phyloP scores from a whole-genome alignment of 2,888 invertebrate genomes.

The Cheilosia urbana region DNA sequence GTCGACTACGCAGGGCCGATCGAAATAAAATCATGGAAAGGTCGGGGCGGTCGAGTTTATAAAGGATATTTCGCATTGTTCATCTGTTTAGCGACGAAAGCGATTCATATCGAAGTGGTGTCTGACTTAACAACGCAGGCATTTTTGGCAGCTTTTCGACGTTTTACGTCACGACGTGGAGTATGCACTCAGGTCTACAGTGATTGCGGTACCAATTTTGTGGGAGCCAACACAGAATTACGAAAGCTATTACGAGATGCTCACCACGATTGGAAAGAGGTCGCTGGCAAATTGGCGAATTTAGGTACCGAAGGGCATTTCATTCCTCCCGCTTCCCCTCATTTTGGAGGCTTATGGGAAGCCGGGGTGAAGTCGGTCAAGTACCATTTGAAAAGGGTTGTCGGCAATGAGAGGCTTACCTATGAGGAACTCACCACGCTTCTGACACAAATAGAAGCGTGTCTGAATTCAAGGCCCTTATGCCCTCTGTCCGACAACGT shows the following conservation, averaged over 20 bases:
- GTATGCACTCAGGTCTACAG: constrained; percentile 75
- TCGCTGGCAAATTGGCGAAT: not conserved
- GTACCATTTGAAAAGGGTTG: no score
- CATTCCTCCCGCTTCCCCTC: not conserved
- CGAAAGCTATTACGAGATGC: not conserved
- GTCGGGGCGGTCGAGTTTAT: not conserved
- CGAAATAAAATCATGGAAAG: constrained; percentile 7
- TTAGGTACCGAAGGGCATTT: constrained; percentile 8
- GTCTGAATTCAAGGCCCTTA: no score
- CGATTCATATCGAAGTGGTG: constrained; percentile 14
- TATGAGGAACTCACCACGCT: no score
- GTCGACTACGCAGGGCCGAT: constrained; percentile 25
- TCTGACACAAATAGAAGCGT: no score
- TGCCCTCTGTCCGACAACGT: no score
- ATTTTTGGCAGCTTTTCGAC: constrained; percentile 76
- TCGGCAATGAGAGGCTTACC: no score
- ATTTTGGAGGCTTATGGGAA: no score
- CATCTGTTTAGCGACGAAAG: not conserved
- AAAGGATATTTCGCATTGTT: not conserved
- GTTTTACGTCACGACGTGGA: constrained; percentile 78
- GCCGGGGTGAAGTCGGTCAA: no score
- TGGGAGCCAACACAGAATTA: constrained; percentile 75
- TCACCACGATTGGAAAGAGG: not conserved
- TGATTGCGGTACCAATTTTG: constrained; percentile 79
- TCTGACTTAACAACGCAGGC: constrained; percentile 71